These are phyloP conservation scores for Pseudonaja textilis DNA, from an alignment of 2,113 vertebrate genomes.

Conservation along the genomic window DNA sequence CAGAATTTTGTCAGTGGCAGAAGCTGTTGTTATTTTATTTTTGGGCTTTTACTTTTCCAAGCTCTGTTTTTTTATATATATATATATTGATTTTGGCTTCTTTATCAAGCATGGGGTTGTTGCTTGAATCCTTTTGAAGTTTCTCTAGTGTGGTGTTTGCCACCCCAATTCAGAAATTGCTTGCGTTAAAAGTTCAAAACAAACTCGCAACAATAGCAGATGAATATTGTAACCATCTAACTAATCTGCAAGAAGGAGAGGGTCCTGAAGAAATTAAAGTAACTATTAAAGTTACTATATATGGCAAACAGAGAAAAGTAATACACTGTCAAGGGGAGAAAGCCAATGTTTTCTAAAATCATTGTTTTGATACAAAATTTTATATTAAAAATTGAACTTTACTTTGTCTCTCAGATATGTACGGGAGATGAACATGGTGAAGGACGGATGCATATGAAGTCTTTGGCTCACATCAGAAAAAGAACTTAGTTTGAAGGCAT, in stretches of 20 bases:
- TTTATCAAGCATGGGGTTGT: constrained; percentile 63
- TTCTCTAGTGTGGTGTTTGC: constrained; percentile 78
- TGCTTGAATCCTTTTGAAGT: constrained; percentile 70
- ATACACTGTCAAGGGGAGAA: constrained; percentile 46
- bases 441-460: background rate
- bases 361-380: background rate
- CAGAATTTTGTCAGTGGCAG: background rate
- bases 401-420: background rate
- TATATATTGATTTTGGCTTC: constrained; percentile 48
- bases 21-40: constrained; percentile 30
- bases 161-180: constrained; percentile 73
- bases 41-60: constrained; percentile 71
- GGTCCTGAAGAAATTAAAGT: background rate
- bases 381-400: background rate
- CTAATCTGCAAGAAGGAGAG: constrained; percentile 63
- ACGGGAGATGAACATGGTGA: background rate
- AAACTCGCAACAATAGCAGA: constrained; percentile 76
- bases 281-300: constrained; percentile 65
- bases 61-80: constrained; percentile 45
- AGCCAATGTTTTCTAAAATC: constrained; percentile 52
- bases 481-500: background rate
- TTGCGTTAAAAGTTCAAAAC: constrained; percentile 83
- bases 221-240: constrained; percentile 82
- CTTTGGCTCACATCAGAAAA: background rate
- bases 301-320: constrained; percentile 55